Base-by-base conservation (phyloP, 1,140 invertebrate genomes). In the Lanistes nyassanus region DNA sequence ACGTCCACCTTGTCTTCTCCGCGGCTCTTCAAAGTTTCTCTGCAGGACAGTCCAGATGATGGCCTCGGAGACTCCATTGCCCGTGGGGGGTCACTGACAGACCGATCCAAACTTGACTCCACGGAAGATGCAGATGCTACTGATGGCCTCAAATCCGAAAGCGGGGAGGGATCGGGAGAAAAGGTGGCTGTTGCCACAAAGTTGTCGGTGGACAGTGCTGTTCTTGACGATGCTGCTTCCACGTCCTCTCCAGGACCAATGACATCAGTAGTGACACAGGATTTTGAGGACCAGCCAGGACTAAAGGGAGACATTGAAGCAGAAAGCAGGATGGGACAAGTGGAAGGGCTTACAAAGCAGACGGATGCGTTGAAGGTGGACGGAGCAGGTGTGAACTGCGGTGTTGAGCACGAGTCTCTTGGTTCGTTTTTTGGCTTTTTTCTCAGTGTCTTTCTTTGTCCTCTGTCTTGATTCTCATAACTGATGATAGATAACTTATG, bases 151-250 rank as follows among this genome's bases (percentile, higher is more conserved):
- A 31, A 81, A 81, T 69, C 69, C 75, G 47, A 80, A 83, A 23
- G 77, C 65, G 76, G 80, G 23, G 81, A 84, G 26, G 79, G 85
- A 69, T 81, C 85, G 77, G 73, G 79, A 68, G 86, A 85, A 31
- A 81, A 85, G n/a, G 79, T 86, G 47, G 85, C 88, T 67, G 81
- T 89, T 34, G 83, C 89, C 23, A 89, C 89, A 34, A 91, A 91
- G 81, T 84, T 90, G 65, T 91, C 91, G 36, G 84, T 90, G 67
- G 91, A 91, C 80, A 90, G 89, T 83, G 89, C 82, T 7, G 85
- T 85, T 21, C 76, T 83, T 29, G 83, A 84, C 64, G 85, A 85
- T 36, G 83, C 83, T 42, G 74, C 42, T 19, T 42, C 53, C 26
- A 13, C 53, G 26, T 26, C 39, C 0, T 65, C 47, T 1, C 64